A percentile compares a stretch with the other conserved stretches of the same genome.
Evolutionary conservation across 2,888 invertebrate species (phyloP).

Genomic region (Erpobdella octoculata): DNA sequence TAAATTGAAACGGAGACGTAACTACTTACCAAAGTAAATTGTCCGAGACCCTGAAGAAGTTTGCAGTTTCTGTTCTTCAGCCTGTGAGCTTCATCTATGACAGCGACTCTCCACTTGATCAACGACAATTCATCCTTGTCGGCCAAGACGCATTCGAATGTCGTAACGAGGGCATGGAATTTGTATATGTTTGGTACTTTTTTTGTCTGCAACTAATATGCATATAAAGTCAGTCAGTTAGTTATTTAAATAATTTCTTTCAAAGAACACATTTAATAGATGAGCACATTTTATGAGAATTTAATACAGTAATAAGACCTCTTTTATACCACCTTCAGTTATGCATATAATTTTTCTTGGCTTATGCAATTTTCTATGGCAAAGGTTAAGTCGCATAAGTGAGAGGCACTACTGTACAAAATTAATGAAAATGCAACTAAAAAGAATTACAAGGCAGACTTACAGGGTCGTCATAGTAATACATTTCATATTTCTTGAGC

Average conservation of each 20-base stretch:
- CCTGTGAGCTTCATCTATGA: constrained; percentile 97
- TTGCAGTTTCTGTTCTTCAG: constrained; percentile 97
- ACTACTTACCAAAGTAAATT: constrained; percentile 34
- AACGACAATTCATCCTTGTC: constrained; percentile 87
- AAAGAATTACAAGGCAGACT: neutral
- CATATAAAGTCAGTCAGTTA: neutral
- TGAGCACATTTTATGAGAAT: too few species aligned
- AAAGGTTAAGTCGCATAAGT: too few species aligned
- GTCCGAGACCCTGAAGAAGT: constrained; percentile 70
- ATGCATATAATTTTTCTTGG: too few species aligned
- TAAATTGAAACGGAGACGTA: too few species aligned
- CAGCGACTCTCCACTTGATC: constrained; percentile 89
- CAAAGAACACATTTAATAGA: too few species aligned
- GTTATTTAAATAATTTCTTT: too few species aligned
- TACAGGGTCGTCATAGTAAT: constrained; percentile 67
- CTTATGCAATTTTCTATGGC: too few species aligned
- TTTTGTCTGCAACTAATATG: constrained; percentile 35
- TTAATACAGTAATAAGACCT: too few species aligned
- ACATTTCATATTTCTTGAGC: constrained; percentile 95
- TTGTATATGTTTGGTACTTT: constrained; percentile 57
- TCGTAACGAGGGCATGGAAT: constrained; percentile 94
- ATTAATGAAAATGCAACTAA: neutral
- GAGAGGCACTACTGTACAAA: neutral
- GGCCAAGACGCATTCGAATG: constrained; percentile 95
- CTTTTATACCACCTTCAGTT: too few species aligned